Conservation (phyloP, 2,113 vertebrate genomes). For the Rattus norvegicus region GRCr8 NC_086039.1:144460001-144460500, state of each 20-base stretch:
- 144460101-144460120: background rate
- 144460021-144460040: background rate
- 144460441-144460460: background rate
- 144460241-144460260: background rate
- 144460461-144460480: background rate
- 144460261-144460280: slow-evolving; percentile 31
- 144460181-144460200: background rate
- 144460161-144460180: background rate
- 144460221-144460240: background rate
- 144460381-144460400: background rate
- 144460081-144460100: background rate
- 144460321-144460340: slow-evolving; percentile 7
- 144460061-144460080: background rate
- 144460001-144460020: background rate
- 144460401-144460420: background rate
- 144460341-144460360: background rate
- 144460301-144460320: background rate
- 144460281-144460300: background rate
- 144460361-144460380: background rate
- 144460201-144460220: background rate
- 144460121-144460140: background rate
- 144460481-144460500: background rate
- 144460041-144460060: background rate
- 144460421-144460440: background rate
- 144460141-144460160: background rate